Conservation (phyloP, 2,797 vertebrate species). For the Protosalanx chinensis region DNA sequence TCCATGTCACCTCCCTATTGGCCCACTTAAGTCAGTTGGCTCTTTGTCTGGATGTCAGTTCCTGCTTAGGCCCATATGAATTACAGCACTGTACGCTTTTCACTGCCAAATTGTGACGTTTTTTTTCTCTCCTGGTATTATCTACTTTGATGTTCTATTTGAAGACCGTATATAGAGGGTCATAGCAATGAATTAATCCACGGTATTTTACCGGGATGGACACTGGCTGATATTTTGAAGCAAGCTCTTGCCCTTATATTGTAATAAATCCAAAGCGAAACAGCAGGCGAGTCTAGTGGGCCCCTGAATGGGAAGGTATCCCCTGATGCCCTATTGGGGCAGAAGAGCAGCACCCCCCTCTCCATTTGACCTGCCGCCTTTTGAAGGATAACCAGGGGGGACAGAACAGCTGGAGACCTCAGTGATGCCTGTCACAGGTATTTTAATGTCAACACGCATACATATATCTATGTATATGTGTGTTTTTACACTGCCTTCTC, state of each 20-base stretch:
- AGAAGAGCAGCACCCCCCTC: slow-evolving; percentile 71
- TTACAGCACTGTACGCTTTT: slow-evolving; percentile 38
- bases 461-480: slow-evolving; percentile 86
- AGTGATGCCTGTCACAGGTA: slow-evolving; percentile 82
- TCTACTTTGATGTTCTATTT: slow-evolving; percentile 44
- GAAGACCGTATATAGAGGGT: slow-evolving; percentile 35
- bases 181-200: slow-evolving; percentile 43
- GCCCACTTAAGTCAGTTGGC: slow-evolving; percentile 53
- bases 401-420: slow-evolving; percentile 82
- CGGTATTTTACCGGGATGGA: slow-evolving; percentile 30
- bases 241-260: slow-evolving; percentile 46
- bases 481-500: slow-evolving; percentile 87
- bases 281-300: slow-evolving; percentile 59
- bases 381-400: slow-evolving; percentile 80
- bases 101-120: slow-evolving; percentile 43
- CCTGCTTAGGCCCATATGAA: slow-evolving; percentile 47
- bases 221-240: slow-evolving; percentile 38
- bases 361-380: slow-evolving; percentile 74
- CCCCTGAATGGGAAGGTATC: slow-evolving; percentile 63
- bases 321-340: slow-evolving; percentile 66
- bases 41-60: slow-evolving; percentile 29
- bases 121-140: slow-evolving; percentile 29
- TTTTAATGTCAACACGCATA: slow-evolving; percentile 83
- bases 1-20: slow-evolving; percentile 53
- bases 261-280: slow-evolving; percentile 54